Percentiles rank a stretch among this genome's conserved stretches.
phyloP scores from a whole-genome alignment of 2,797 vertebrate species.

The Tadarida brasiliensis region DNA sequence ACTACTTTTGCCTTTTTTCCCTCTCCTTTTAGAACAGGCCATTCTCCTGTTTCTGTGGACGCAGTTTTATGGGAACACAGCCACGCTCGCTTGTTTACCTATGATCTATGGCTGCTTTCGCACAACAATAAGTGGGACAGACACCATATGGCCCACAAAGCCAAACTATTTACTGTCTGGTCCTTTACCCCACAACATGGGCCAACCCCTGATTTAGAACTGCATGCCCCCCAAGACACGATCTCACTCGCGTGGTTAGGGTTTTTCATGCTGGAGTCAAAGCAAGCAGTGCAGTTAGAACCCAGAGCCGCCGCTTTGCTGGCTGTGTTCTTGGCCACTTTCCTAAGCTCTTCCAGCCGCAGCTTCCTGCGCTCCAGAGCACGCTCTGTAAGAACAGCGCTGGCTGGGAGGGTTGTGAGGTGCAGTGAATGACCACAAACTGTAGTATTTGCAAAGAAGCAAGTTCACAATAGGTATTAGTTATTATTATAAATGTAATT shows the following conservation, averaged over 20 bases:
- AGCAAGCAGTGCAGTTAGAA: background rate
- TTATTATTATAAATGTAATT: background rate
- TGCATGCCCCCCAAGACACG: background rate
- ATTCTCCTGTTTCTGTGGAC: background rate
- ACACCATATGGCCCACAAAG: background rate
- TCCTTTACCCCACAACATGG: background rate
- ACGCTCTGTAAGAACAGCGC: background rate
- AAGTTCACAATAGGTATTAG: background rate
- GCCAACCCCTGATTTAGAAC: background rate
- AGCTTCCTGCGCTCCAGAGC: background rate
- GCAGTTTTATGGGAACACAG: background rate
- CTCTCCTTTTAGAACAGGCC: background rate
- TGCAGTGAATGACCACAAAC: fast-evolving
- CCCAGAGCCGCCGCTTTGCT: too few relatives aligned
- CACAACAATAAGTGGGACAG: background rate
- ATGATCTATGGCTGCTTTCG: background rate
- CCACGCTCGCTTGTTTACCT: background rate
- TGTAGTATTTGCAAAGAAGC: background rate
- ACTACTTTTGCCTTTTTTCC: background rate
- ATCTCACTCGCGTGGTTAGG: background rate
- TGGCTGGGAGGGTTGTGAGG: fast-evolving
- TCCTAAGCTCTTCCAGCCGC: background rate
- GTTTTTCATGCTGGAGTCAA: background rate
- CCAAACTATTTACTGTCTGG: background rate
- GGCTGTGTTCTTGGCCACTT: background rate